Conservation (phyloP, 1,140 invertebrate genomes). For the Dysdera silvatica region DNA sequence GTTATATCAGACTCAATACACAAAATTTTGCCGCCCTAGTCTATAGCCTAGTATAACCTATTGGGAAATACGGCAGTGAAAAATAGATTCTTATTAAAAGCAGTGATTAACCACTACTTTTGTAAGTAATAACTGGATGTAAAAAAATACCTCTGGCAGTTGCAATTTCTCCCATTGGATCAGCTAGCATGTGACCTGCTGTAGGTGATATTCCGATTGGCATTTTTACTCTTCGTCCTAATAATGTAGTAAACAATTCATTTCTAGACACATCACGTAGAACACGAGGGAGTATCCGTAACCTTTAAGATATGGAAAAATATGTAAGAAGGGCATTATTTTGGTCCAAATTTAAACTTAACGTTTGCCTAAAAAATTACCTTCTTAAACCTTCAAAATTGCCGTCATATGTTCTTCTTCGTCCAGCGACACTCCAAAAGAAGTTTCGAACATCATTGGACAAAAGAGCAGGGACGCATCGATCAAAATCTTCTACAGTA, state of each 20-base stretch:
- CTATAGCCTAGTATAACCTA: too few species aligned
- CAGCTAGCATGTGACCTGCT: constrained; percentile 86
- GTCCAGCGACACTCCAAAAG: constrained; percentile 6
- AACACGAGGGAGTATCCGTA: background rate
- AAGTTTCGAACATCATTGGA: background rate
- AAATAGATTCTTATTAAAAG: too few species aligned
- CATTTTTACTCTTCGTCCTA: constrained; percentile 61
- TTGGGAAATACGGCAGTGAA: too few species aligned
- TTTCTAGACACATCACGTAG: constrained; percentile 55
- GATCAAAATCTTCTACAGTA: constrained; percentile 13
- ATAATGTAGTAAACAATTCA: constrained; percentile 55
- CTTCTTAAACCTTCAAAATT: constrained; percentile 15
- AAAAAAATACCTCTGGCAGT: constrained; percentile 61
- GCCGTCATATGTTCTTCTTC: constrained; percentile 5
- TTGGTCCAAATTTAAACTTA: background rate
- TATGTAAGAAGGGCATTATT: background rate
- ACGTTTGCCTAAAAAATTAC: background rate
- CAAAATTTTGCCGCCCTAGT: too few species aligned
- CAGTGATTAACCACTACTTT: constrained; percentile 56
- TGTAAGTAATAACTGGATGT: constrained; percentile 60
- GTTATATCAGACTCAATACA: too few species aligned
- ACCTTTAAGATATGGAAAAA: background rate
- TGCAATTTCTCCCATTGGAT: constrained; percentile 78
- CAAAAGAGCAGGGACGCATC: background rate
- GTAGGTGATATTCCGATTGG: constrained; percentile 82